Evolutionary conservation across 1,140 invertebrate genomes (phyloP).

Genomic region (Bathynomus jamesi): DNA sequence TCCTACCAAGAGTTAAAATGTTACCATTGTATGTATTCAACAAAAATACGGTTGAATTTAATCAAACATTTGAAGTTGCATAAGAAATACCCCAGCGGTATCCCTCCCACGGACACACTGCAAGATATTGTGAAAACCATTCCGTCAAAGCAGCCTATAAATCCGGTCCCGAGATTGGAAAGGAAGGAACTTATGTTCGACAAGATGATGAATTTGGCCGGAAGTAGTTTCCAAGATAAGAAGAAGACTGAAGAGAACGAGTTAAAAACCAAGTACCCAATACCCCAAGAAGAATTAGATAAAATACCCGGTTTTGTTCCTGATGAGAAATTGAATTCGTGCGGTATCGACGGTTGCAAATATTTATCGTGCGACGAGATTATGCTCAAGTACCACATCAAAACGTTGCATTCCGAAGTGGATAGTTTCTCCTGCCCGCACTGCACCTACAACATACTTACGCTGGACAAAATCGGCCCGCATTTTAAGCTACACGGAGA

Average conservation of each 20-base stretch:
- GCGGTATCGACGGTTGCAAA: slow-evolving; percentile 58
- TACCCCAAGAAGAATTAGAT: slow-evolving; percentile 35
- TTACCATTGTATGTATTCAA: slow-evolving; percentile 56
- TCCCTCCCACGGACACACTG: slow-evolving; percentile 47
- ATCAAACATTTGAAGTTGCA: slow-evolving; percentile 62
- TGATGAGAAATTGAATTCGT: slow-evolving; percentile 57
- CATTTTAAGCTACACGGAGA: slow-evolving; percentile 68
- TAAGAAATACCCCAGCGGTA: slow-evolving; percentile 33
- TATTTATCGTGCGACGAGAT: slow-evolving; percentile 63
- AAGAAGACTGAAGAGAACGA: slow-evolving; percentile 28
- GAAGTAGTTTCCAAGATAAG: slow-evolving; percentile 55
- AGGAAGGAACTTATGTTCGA: slow-evolving; percentile 71
- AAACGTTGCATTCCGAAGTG: slow-evolving; percentile 57
- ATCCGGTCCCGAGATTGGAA: slow-evolving; percentile 68
- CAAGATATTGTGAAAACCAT: slow-evolving; percentile 38
- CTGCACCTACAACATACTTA: slow-evolving; percentile 48
- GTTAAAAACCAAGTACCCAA: slow-evolving; percentile 20
- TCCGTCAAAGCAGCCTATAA: slow-evolving; percentile 48
- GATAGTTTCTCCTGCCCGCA: slow-evolving; percentile 58
- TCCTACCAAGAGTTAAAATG: slow-evolving; percentile 56
- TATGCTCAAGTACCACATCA: slow-evolving; percentile 62
- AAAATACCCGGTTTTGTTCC: slow-evolving; percentile 56
- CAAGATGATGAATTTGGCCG: slow-evolving; percentile 71
- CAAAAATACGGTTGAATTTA: slow-evolving; percentile 66
- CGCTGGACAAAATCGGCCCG: slow-evolving; percentile 53